A percentile compares a stretch with the other conserved stretches of the same genome.
phyloP scores from a whole-genome alignment of 2,113 vertebrate species.

The Embiotoca jacksoni region DNA sequence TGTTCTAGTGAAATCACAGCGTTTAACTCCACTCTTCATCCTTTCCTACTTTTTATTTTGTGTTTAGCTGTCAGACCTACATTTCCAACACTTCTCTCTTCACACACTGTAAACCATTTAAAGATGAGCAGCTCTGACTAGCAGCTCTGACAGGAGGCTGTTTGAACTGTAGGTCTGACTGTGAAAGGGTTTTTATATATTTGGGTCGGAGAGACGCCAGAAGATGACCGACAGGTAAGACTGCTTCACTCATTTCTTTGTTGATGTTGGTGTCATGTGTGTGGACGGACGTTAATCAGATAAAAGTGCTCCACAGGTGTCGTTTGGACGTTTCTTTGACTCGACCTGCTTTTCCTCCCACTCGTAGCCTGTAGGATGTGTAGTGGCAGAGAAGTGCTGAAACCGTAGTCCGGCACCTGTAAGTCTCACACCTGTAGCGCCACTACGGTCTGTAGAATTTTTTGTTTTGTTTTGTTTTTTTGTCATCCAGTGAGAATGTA shows the following conservation, averaged over 20 bases:
- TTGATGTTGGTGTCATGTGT: constrained; percentile 47
- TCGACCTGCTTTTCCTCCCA: constrained; percentile 97
- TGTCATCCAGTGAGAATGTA: constrained; percentile 13
- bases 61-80: constrained; percentile 46
- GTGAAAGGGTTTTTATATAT: constrained; percentile 25
- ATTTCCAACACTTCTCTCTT: constrained; percentile 7
- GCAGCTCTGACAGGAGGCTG: not conserved
- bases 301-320: constrained; percentile 58
- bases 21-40: not conserved
- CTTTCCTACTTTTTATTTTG: not conserved
- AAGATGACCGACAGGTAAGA: constrained; percentile 78
- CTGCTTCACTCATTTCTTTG: constrained; percentile 76
- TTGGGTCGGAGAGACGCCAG: constrained; percentile 54
- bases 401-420: constrained; percentile 95
- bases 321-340: constrained; percentile 62
- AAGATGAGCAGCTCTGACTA: too few species aligned
- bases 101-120: not conserved
- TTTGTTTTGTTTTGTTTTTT: too few species aligned
- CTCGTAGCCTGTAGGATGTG: constrained; percentile 94
- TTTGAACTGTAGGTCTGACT: constrained; percentile 57
- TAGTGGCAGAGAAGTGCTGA: constrained; percentile 93
- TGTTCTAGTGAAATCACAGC: not conserved
- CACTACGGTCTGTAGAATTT: constrained; percentile 78
- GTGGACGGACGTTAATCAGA: constrained; percentile 30
- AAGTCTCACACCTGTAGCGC: constrained; percentile 90